Base-by-base conservation (phyloP, 2,797 vertebrate species). In the Syndactyla subalaris region DNA sequence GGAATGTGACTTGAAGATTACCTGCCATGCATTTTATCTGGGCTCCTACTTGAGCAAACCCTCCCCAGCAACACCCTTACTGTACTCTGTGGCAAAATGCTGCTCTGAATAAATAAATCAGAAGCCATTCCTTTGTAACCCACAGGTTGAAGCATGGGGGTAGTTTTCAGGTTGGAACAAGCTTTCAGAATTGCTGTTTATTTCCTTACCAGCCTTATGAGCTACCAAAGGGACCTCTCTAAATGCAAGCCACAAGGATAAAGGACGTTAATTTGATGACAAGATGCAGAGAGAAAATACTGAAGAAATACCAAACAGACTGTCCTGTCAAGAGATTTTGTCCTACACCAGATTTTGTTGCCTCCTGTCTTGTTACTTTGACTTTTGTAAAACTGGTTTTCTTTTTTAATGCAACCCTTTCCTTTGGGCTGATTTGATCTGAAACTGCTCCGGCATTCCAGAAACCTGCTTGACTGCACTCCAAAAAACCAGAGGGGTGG, bases 391-490 rank as follows among this genome's bases (percentile, higher is more conserved):
- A 95, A 87, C 83, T 83, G 32, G 70, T 65, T 93, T 93, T 91
- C 46, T 81, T 78, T 79, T 74, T 51, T 85, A 84, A 71, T 85
- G 65, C 73, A 95, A 73, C 54, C 49, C 36, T 91, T 92, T 93
- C 51, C 80, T 85, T 83, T 81, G 85, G 68, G 91, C 59, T 92
- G 93, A 94, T 92, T 70, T 94, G 95, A 92, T 96, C 92, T 93
- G 84, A 79, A 96, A 83, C 87, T 92, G 62, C 80, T 77, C 62
- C 8, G 8, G 75, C 93, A 89, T 97, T 96, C 92, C 96, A 95
- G 93, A 97, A 97, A 89, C 77, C 83, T 95, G 93, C 92, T 92
- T 97, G 95, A 97, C 92, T 91, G 83, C 79, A 65, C 95, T 95
- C 85, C 90, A 96, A 93, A 97, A 95, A 85, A 93, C 4, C 74